phyloP scores from a whole-genome alignment of 2,113 vertebrate species.

The Centropus bengalensis region DNA sequence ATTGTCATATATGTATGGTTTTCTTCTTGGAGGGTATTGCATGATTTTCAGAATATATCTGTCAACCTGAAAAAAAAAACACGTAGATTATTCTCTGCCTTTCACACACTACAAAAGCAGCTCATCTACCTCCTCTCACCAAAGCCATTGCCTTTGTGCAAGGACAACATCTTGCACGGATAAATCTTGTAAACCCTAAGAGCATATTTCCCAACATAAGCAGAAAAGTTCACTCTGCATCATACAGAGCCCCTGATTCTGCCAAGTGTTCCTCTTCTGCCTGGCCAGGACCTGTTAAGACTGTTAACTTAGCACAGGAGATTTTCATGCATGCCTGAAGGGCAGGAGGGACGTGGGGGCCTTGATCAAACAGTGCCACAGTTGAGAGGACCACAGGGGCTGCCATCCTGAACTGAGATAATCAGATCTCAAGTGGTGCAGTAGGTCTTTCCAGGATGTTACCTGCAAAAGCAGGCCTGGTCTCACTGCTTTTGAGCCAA shows the following conservation, averaged over 20 bases:
- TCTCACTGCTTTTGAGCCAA: not conserved
- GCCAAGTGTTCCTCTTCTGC: not conserved
- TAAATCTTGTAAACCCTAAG: not conserved
- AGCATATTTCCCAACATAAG: not conserved
- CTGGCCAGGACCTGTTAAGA: not conserved
- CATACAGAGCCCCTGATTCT: not conserved
- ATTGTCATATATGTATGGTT: fast-evolving
- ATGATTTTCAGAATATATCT: not conserved
- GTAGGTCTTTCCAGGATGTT: not conserved
- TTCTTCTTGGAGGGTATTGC: fast-evolving
- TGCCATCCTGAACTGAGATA: not conserved
- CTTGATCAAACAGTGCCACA: not conserved
- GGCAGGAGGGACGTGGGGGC: not conserved
- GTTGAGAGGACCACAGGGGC: not conserved
- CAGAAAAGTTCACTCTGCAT: not conserved
- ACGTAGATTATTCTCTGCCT: not conserved
- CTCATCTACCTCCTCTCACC: not conserved
- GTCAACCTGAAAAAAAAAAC: slow-evolving; percentile 58
- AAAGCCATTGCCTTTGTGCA: not conserved
- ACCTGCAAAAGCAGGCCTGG: not conserved
- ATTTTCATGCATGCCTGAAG: not conserved
- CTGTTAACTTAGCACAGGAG: not conserved
- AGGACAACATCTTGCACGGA: not conserved
- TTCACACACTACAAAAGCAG: not conserved
- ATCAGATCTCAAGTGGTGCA: not conserved